Base-by-base conservation (phyloP, 2,888 invertebrate species). In the Morpho helenor region DNA sequence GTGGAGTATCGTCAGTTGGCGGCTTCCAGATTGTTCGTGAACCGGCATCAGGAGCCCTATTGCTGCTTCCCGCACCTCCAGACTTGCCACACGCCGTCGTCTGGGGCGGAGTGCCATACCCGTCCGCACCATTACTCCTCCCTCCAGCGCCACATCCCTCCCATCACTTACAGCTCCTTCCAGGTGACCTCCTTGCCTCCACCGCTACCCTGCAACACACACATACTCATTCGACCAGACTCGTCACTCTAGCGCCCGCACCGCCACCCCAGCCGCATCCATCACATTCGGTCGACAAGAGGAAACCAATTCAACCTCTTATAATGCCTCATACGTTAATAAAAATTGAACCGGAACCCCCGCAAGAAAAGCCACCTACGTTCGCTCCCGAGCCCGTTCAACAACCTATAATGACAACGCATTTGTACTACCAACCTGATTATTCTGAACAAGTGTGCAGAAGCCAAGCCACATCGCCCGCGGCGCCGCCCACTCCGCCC, bases 21-120 rank as follows among this genome's bases (percentile, higher is more conserved):
- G 97, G 97, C 60, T 96, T 95, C 84, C 97, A 97, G 85, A 92
- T 97, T 74, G 95, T 96, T 53, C 93, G 97, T 65, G 97, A 97
- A 79, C 96, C 97, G 41, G 92, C 95, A 23, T 95, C 96, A 4
- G 97, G 97, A 49, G 96, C 96, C 69, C 91, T 96, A 62, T 92
- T 96, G 66, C 93, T 96, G 65, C 91, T 96, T 69, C 96, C 96
- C 49, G 92, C 96, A 44, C 93, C 95, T 49, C 94, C 82, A 3
- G 94, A 94, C 73, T 87, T 95, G 64, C 94, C 94, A 65, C 94
- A 95, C 77, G 92, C 95, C 0, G 94, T 95, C 49, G 93, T 95
- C 22, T 95, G 95, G 95, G 95, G 95, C 45, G 93, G 94, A 70
- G 92, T 94, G 76, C 80, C 90, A 62, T 89, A 89, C 66, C 77